Conservation (phyloP, 2,113 vertebrate genomes). For the Capreolus pygargus region DNA sequence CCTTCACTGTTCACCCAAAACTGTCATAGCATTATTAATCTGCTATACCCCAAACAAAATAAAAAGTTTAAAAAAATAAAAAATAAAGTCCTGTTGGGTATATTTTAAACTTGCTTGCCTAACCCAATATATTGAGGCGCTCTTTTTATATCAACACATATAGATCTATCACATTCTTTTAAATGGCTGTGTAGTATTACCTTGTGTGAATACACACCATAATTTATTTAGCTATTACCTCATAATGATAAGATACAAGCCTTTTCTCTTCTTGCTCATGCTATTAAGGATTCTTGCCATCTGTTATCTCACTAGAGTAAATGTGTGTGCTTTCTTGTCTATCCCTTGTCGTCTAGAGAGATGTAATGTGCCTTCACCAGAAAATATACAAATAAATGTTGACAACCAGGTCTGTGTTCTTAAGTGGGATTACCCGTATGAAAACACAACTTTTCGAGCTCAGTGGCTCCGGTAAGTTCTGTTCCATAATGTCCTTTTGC, state of each 20-base stretch:
- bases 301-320: background rate
- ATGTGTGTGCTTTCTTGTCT: background rate
- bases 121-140: background rate
- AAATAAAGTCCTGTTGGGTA: background rate
- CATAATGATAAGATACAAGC: background rate
- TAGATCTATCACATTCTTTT: background rate
- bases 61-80: background rate
- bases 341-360: conserved; percentile 59
- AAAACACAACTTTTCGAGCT: conserved; percentile 67
- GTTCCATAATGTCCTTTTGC: background rate
- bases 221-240: background rate
- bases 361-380: conserved; percentile 52
- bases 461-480: conserved; percentile 77
- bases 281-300: background rate
- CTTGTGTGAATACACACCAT: background rate
- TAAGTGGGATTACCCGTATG: conserved; percentile 45
- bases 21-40: background rate
- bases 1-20: background rate
- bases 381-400: conserved; percentile 46
- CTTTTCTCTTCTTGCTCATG: background rate
- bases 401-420: conserved; percentile 64
- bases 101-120: background rate
- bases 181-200: background rate
- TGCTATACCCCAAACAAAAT: background rate
- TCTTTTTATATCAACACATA: background rate